Conservation (phyloP, 2,888 invertebrate species). For the Yponomeuta malinellus region DNA sequence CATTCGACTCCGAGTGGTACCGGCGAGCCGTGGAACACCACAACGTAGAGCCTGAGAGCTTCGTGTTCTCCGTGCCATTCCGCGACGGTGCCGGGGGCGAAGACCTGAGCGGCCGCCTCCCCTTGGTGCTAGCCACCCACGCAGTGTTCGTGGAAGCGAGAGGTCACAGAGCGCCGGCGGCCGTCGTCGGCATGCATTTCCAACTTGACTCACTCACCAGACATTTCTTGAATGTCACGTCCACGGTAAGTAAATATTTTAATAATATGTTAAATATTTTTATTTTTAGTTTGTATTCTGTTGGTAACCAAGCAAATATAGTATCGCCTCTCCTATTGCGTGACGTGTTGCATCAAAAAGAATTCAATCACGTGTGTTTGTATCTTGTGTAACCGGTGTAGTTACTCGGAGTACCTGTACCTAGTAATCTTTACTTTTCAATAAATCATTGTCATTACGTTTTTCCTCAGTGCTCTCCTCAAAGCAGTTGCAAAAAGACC, state of each 20-base stretch:
- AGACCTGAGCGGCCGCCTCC: constrained; percentile 72
- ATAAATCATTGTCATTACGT: not conserved
- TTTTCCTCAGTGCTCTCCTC: constrained; percentile 78
- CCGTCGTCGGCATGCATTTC: constrained; percentile 94
- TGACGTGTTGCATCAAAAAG: too few relatives aligned
- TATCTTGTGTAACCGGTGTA: too few relatives aligned
- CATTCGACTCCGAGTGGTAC: constrained; percentile 94
- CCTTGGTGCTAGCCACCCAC: constrained; percentile 91
- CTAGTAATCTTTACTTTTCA: too few relatives aligned
- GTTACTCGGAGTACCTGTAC: too few relatives aligned
- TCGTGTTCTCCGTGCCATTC: constrained; percentile 92
- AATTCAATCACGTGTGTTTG: too few relatives aligned
- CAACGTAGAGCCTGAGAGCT: constrained; percentile 89
- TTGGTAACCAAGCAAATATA: too few relatives aligned
- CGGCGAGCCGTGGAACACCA: constrained; percentile 94
- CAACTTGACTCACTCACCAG: constrained; percentile 87
- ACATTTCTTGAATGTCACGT: constrained; percentile 92
- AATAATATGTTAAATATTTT: not conserved
- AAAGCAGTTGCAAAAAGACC: constrained; percentile 84
- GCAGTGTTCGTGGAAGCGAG: constrained; percentile 91
- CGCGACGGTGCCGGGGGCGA: constrained; percentile 77
- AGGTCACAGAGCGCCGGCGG: constrained; percentile 90
- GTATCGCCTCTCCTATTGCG: not conserved
- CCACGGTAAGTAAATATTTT: constrained; percentile 78
- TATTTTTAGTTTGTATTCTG: not conserved